A percentile compares a stretch with the other conserved stretches of the same genome.
Conservation (phyloP, 2,113 vertebrate genomes). For the Halichoerus grypus region DNA sequence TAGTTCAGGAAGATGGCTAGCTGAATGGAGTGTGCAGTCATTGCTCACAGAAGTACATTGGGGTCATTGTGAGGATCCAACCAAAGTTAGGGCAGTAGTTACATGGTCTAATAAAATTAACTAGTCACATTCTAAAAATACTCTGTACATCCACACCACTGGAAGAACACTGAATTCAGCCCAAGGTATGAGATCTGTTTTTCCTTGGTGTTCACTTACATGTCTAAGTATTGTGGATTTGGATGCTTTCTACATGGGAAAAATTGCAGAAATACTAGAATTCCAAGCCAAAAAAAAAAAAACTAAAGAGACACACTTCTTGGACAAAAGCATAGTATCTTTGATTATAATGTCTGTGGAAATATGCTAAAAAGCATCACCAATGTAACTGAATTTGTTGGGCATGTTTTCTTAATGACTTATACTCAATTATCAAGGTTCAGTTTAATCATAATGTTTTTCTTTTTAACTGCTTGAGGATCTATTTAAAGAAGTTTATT, state of each 20-base stretch:
- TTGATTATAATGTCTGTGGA: not conserved
- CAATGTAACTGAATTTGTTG: not conserved
- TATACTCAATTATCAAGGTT: not conserved
- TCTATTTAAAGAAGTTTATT: conserved; percentile 9
- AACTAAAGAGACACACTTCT: not conserved
- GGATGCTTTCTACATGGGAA: not conserved
- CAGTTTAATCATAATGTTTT: conserved; percentile 40
- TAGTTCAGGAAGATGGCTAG: not conserved
- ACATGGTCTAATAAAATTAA: not conserved
- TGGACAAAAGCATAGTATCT: not conserved
- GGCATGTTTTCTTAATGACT: not conserved
- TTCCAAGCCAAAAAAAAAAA: not conserved
- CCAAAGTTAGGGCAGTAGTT: not conserved
- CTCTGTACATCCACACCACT: not conserved
- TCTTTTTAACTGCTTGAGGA: not conserved
- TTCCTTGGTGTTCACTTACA: conserved; percentile 11
- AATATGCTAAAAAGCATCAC: conserved; percentile 1
- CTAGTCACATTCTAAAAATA: not conserved
- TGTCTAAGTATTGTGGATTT: not conserved
- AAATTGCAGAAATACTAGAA: not conserved
- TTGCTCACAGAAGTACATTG: not conserved
- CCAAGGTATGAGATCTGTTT: not conserved
- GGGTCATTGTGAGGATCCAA: not conserved
- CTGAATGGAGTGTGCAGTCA: not conserved
- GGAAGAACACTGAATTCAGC: not conserved